Evolutionary conservation across 2,797 vertebrate species (phyloP), one percentile per base, ranked within the genome.

Genomic region (Protonibea diacanthus): DNA sequence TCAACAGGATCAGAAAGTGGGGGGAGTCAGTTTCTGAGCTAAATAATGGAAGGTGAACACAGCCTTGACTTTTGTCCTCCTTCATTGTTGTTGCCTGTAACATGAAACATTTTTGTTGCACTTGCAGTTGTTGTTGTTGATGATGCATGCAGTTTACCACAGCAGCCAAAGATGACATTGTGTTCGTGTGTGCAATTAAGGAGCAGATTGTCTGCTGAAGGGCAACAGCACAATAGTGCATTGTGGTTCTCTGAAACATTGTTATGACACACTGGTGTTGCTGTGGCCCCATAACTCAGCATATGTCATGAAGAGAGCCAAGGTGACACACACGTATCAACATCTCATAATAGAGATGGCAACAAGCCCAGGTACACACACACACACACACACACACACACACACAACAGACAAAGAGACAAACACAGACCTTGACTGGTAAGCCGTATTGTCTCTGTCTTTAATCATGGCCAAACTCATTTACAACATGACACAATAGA

Each of bases 281-380:
- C 51, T 53, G 29, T 51, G 29, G 67, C 49, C 58, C 61, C 64
- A 78, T 84, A 76, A 74, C 71, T 84, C 66, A 80, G 29, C 53
- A 58, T 78, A 52, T 74, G 74, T 60, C 73, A 77, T 42, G 49
- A 69, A 13, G 7, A 49, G 17, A 72, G 18, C 69, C 86, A 81
- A 84, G 81, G 84, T 86, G 86, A 88, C 86, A 84, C 76, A 74
- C 75, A 86, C 86, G 80, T 42, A 72, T 84, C 74, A 79, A 29
- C 68, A 62, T 55, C 33, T 78, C 49, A 55, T 66, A 62, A 62
- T 27, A 17, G 58, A 40, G 29, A 69, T 74, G 83, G 69, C 76
- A 71, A 38, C n/a, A 0, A 15, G 57, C 74, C 60, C 55, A 68
- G 52, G 6, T 7, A 47, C 5, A 17, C 64, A 42, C 56, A 59